Conservation (phyloP, 1,140 invertebrate genomes). For the Eriosoma lanigerum region DNA sequence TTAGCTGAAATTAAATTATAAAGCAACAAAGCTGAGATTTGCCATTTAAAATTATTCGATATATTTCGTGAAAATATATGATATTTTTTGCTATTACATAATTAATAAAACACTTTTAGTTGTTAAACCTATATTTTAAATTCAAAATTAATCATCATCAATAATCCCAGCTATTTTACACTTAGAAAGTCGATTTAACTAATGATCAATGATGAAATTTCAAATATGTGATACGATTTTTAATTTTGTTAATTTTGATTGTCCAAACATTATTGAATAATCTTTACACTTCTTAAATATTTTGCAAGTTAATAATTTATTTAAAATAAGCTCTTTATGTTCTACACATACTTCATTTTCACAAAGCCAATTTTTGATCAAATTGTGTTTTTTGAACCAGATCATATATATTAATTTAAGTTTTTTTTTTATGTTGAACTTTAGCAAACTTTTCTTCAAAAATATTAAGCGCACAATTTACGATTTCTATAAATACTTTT, state of each 20-base stretch:
- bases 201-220: too few relatives aligned
- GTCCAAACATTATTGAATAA: neutral
- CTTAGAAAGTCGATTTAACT: too few relatives aligned
- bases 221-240: neutral
- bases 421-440: neutral
- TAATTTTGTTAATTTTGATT: neutral
- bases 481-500: neutral
- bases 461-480: neutral
- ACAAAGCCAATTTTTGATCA: neutral
- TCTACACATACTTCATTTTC: neutral
- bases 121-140: too few relatives aligned
- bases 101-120: too few relatives aligned
- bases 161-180: too few relatives aligned
- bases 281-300: neutral
- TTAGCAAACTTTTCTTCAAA: neutral
- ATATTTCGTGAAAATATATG: too few relatives aligned
- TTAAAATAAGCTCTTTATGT: neutral
- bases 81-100: too few relatives aligned
- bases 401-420: neutral
- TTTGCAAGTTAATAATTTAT: neutral
- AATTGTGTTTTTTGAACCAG: neutral
- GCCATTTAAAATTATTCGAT: too few relatives aligned
- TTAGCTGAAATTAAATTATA: too few relatives aligned
- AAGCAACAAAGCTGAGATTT: too few relatives aligned
- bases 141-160: too few relatives aligned